Base-by-base conservation (phyloP, 1,140 invertebrate genomes). In the Eumeta japonica region DNA sequence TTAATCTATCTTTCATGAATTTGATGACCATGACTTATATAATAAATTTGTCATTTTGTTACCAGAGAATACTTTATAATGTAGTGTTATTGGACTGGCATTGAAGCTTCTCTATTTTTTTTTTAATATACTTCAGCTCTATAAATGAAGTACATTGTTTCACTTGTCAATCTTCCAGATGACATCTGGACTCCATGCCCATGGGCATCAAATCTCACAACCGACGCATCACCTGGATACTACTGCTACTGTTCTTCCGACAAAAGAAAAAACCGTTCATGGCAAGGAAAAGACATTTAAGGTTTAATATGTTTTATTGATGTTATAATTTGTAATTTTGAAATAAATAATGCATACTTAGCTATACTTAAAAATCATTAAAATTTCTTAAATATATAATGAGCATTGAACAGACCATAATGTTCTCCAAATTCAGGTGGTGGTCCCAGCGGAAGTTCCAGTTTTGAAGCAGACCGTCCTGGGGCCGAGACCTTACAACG, bases 221-320 rank as follows among this genome's bases (percentile, higher is more conserved):
- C 67, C 64, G 31, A 35, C 63, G 19, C 68, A 73, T 37, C 70
- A 75, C 34, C 63, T 74, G n/a, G 68, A 73, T 41, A 50, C 62
- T 19, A 54, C 57, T 15, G 5, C 33, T 7, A 7, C 33, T 15
- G 66, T 66, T 2, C 41, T 66, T 2, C 34, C 33, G 11, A 40
- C 64, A 28, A 76, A 76, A 39, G 74, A 75, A 44, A 76, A 76
- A 52, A 72, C 66, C 15, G 62, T 76, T 35, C 74, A 76, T 55
- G 74, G 72, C 39, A 76, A 76, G 39, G 74, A 76, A 39, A 76
- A 76, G 45, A 75, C 72, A 12, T 75, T 76, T 32, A 75, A 76
- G 58, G 71, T 75, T 4, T 14, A 24, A 9, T 28, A 12, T 19
- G 3, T 10, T 33, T 19, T 10, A 39, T 14, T n/a, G 20, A 24